phyloP scores from a whole-genome alignment of 1,140 invertebrate genomes.

The Drosophila triauraria region DNA sequence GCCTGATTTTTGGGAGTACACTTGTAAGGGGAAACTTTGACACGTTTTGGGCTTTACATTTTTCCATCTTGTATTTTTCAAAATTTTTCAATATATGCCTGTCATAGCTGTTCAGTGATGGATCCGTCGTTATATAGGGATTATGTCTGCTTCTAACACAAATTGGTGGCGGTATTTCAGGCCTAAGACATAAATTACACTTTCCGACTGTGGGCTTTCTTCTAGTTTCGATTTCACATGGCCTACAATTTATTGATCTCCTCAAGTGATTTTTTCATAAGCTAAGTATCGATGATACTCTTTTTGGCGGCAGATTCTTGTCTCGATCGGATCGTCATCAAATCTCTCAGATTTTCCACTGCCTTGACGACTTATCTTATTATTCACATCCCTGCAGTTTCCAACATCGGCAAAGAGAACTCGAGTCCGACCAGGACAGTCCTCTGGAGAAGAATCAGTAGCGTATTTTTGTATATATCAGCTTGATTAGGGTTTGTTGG shows the following conservation, averaged over 20 bases:
- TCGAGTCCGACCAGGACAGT: neutral
- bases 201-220: neutral
- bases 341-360: slow-evolving; percentile 13
- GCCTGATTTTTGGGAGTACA: no score
- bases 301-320: neutral
- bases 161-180: neutral
- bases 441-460: neutral
- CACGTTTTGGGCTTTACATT: neutral
- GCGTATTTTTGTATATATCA: no score
- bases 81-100: slow-evolving; percentile 20
- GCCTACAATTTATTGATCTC: neutral
- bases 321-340: no score
- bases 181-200: neutral
- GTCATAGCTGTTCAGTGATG: slow-evolving; percentile 31
- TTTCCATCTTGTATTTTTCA: neutral
- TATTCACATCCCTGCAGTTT: neutral
- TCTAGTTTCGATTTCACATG: neutral
- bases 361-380: neutral
- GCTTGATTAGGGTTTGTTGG: neutral
- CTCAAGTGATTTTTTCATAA: neutral
- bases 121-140: neutral
- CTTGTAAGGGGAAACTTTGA: no score
- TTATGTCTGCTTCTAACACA: neutral
- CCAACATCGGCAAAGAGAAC: slow-evolving; percentile 3
- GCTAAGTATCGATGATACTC: neutral